Evolutionary conservation across 2,113 vertebrate species (phyloP).

Genomic region (Antechinus stuartii): DNA sequence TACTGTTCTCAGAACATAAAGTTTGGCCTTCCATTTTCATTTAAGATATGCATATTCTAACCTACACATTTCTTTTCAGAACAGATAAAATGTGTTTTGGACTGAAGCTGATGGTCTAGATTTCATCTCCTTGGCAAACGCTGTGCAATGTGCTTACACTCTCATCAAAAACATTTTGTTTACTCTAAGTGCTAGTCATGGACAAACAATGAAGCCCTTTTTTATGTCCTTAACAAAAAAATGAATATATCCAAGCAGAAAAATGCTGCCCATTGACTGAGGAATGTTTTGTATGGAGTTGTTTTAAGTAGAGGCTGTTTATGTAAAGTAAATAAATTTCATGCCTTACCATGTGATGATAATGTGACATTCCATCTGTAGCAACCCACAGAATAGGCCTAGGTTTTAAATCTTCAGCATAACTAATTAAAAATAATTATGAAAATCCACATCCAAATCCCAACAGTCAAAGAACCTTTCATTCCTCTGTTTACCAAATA

Average conservation of each 20-base stretch:
- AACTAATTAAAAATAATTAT: conserved; percentile 96
- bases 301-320: conserved; percentile 89
- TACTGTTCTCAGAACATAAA: conserved; percentile 41
- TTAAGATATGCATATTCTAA: conserved; percentile 70
- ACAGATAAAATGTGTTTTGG: conserved; percentile 80
- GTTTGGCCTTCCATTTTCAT: conserved; percentile 53
- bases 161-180: conserved; percentile 95
- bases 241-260: conserved; percentile 79
- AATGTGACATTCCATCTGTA: conserved; percentile 93
- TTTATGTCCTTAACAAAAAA: conserved; percentile 80
- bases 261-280: conserved; percentile 85
- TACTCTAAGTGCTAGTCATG: conserved; percentile 87
- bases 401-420: conserved; percentile 86
- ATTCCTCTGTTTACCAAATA: conserved; percentile 55
- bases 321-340: conserved; percentile 94
- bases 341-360: conserved; percentile 94
- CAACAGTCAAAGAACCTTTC: conserved; percentile 62
- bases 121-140: conserved; percentile 86
- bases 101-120: conserved; percentile 76
- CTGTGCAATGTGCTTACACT: conserved; percentile 85
- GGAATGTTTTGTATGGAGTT: conserved; percentile 87
- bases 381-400: conserved; percentile 86
- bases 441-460: conserved; percentile 91
- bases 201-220: conserved; percentile 88
- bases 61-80: conserved; percentile 74